Percentiles rank a stretch among this genome's conserved stretches.
These are phyloP conservation scores for Rosalia funebris DNA, from an alignment of 2,888 invertebrate genomes.

Conservation along the genomic window DNA sequence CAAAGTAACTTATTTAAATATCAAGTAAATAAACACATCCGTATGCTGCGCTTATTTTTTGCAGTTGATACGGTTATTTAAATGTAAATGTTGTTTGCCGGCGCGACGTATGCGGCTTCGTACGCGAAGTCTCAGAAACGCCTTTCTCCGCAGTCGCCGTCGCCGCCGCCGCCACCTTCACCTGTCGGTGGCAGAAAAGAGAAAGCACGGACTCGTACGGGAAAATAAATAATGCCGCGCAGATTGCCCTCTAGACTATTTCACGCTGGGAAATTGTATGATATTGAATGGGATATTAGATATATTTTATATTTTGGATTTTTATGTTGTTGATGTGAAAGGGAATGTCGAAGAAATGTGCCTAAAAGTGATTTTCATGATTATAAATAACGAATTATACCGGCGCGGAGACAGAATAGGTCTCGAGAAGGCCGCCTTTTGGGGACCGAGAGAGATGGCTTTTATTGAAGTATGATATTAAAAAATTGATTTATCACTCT, in stretches of 20 bases:
- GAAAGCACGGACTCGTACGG: constrained; percentile 31
- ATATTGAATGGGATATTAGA: constrained; percentile 55
- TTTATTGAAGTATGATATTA: constrained; percentile 15
- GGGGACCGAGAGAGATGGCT: background rate
- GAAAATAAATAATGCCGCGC: constrained; percentile 45
- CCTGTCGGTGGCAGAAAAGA: constrained; percentile 43
- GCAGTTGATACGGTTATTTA: constrained; percentile 33
- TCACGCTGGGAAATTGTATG: constrained; percentile 54
- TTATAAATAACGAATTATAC: constrained; percentile 34
- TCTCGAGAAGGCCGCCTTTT: constrained; percentile 11
- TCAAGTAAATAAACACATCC: too few relatives aligned
- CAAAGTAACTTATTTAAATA: too few relatives aligned
- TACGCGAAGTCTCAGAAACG: constrained; percentile 30
- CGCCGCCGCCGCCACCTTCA: constrained; percentile 24
- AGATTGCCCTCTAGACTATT: constrained; percentile 54
- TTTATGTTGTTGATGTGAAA: constrained; percentile 39
- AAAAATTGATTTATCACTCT: constrained; percentile 2
- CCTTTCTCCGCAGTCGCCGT: constrained; percentile 28
- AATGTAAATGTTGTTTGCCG: constrained; percentile 36
- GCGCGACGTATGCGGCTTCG: constrained; percentile 25
- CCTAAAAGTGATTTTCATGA: constrained; percentile 33
- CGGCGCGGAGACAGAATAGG: constrained; percentile 2
- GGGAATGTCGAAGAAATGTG: constrained; percentile 27
- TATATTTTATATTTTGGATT: constrained; percentile 51
- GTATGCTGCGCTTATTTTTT: too few relatives aligned